Evolutionary conservation across 2,888 invertebrate genomes (phyloP).

Genomic region (Drosophila anomelani): DNA sequence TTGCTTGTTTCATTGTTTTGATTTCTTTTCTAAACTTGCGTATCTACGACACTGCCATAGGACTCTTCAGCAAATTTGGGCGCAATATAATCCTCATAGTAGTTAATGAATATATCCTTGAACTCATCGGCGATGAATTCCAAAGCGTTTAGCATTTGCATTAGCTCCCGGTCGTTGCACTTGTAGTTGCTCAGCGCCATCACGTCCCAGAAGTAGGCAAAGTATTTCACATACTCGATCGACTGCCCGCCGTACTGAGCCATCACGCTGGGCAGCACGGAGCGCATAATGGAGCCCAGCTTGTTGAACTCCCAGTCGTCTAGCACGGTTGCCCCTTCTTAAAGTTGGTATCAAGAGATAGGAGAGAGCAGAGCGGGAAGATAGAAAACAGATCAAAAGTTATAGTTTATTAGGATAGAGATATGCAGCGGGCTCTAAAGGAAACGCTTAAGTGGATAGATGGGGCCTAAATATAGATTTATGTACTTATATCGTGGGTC

Average conservation of each 20-base stretch:
- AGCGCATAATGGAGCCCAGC: slow-evolving; percentile 69
- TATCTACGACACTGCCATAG: slow-evolving; percentile 70
- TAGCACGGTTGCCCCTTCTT: slow-evolving; percentile 65
- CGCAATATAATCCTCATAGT: slow-evolving; percentile 73
- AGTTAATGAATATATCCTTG: slow-evolving; percentile 74
- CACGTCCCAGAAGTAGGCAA: slow-evolving; percentile 73
- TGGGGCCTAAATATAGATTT: neutral
- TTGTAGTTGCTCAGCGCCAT: slow-evolving; percentile 73
- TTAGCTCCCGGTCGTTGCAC: slow-evolving; percentile 70
- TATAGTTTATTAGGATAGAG: slow-evolving; percentile 14
- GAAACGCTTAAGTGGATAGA: neutral
- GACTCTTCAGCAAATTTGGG: slow-evolving; percentile 73
- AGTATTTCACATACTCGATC: slow-evolving; percentile 68
- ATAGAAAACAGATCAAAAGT: slow-evolving; percentile 24
- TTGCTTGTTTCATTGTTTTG: slow-evolving; percentile 12
- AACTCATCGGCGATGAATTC: slow-evolving; percentile 73
- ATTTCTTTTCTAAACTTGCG: slow-evolving; percentile 57
- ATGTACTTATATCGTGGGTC: neutral
- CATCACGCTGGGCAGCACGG: slow-evolving; percentile 65
- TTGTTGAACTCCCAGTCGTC: slow-evolving; percentile 76
- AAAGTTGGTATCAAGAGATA: slow-evolving; percentile 16
- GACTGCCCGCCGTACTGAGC: slow-evolving; percentile 68
- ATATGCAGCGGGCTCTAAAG: too few relatives aligned
- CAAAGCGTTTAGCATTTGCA: slow-evolving; percentile 74
- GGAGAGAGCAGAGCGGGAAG: slow-evolving; percentile 22